phyloP scores from a whole-genome alignment of 2,888 invertebrate species.

The Cyclophora albipunctata region DNA sequence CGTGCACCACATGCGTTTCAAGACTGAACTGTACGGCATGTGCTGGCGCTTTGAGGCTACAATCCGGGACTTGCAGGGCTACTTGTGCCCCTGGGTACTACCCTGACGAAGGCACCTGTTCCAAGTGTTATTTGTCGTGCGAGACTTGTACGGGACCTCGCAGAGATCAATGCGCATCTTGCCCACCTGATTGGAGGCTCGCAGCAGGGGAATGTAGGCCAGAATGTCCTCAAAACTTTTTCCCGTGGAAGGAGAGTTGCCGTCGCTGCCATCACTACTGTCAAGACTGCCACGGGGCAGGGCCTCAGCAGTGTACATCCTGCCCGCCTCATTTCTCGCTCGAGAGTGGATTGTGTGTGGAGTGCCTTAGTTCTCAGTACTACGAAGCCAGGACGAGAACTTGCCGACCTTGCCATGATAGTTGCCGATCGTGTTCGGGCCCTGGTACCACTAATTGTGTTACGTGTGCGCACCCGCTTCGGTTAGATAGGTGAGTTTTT shows the following conservation, averaged over 20 bases:
- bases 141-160: slow-evolving; percentile 89
- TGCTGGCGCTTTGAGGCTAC: slow-evolving; percentile 82
- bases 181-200: slow-evolving; percentile 86
- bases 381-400: slow-evolving; percentile 81
- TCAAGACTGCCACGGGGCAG: slow-evolving; percentile 88
- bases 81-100: slow-evolving; percentile 88
- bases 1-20: slow-evolving; percentile 85
- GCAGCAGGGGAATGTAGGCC: slow-evolving; percentile 89
- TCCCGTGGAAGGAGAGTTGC: slow-evolving; percentile 87
- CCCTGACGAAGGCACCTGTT: slow-evolving; percentile 88
- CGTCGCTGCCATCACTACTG: slow-evolving; percentile 93
- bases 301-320: slow-evolving; percentile 82
- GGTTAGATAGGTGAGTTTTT: slow-evolving; percentile 75
- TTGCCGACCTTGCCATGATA: slow-evolving; percentile 81
- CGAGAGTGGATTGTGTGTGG: slow-evolving; percentile 82
- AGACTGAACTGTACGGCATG: slow-evolving; percentile 88
- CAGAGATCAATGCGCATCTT: slow-evolving; percentile 88
- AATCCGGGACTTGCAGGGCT: slow-evolving; percentile 88
- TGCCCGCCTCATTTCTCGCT: slow-evolving; percentile 83
- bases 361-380: slow-evolving; percentile 83
- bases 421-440: slow-evolving; percentile 82
- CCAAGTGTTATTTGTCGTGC: slow-evolving; percentile 89
- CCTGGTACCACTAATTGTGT: slow-evolving; percentile 83
- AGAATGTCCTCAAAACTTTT: slow-evolving; percentile 89
- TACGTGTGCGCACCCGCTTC: slow-evolving; percentile 80